Conservation (phyloP, 2,113 vertebrate genomes). For the Passer montanus region DNA sequence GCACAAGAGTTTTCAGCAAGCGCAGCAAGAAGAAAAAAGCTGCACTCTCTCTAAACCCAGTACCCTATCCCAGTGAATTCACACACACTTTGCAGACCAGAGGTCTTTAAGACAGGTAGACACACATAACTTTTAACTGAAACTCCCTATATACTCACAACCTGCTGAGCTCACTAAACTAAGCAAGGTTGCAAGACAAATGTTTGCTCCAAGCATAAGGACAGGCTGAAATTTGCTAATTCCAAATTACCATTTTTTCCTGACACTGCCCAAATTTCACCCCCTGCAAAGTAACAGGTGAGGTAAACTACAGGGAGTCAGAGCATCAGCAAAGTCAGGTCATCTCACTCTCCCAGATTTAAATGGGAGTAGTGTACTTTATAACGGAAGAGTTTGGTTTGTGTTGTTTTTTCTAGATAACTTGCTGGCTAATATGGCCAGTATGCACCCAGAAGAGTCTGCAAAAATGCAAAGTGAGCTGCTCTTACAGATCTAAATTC, state of each 20-base stretch:
- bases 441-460: neutral
- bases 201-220: neutral
- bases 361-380: neutral
- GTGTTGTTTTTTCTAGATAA: neutral
- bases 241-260: neutral
- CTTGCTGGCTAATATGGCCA: neutral
- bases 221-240: neutral
- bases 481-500: neutral
- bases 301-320: neutral
- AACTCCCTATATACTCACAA: neutral
- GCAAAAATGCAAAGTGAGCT: neutral
- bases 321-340: neutral
- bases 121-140: rapidly evolving
- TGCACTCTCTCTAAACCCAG: neutral
- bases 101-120: neutral
- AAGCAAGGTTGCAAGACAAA: neutral
- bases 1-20: neutral
- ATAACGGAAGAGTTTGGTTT: neutral
- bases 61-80: neutral
- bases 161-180: neutral
- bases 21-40: neutral
- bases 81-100: neutral
- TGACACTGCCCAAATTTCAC: neutral
- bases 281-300: rapidly evolving
- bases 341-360: neutral